Evolutionary conservation across 1,140 invertebrate genomes (phyloP).

Genomic region (Papilio machaon): DNA sequence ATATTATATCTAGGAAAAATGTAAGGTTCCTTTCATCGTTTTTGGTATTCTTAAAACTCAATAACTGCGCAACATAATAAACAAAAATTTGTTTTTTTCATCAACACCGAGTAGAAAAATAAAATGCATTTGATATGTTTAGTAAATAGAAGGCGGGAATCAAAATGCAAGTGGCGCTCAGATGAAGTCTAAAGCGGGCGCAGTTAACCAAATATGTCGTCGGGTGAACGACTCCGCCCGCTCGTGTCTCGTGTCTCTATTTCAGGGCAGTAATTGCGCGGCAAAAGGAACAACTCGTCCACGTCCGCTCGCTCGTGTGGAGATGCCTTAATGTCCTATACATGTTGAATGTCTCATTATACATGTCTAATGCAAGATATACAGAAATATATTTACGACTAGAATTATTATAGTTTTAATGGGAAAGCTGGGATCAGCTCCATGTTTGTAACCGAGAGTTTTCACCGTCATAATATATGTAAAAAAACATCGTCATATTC

Average conservation of each 20-base stretch:
- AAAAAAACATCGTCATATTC: too few relatives aligned
- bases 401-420: background rate
- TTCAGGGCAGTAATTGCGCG: conserved; percentile 60
- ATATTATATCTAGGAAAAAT: too few relatives aligned
- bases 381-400: background rate
- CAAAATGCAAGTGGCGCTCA: conserved; percentile 53
- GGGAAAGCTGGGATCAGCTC: background rate
- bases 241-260: conserved; percentile 46
- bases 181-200: conserved; percentile 44
- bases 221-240: conserved; percentile 59
- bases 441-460: background rate
- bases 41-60: background rate
- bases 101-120: background rate
- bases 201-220: conserved; percentile 62
- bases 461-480: too few relatives aligned
- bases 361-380: background rate
- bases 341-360: conserved; percentile 12
- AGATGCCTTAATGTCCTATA: conserved; percentile 8
- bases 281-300: conserved; percentile 45
- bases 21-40: background rate
- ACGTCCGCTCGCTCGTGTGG: conserved; percentile 27
- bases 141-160: conserved; percentile 39
- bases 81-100: too few relatives aligned
- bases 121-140: background rate
- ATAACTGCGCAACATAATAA: background rate